Evolutionary conservation across 2,797 vertebrate species (phyloP), one percentile per base, ranked within the genome.

Genomic region (Zonotrichia albicollis): DNA sequence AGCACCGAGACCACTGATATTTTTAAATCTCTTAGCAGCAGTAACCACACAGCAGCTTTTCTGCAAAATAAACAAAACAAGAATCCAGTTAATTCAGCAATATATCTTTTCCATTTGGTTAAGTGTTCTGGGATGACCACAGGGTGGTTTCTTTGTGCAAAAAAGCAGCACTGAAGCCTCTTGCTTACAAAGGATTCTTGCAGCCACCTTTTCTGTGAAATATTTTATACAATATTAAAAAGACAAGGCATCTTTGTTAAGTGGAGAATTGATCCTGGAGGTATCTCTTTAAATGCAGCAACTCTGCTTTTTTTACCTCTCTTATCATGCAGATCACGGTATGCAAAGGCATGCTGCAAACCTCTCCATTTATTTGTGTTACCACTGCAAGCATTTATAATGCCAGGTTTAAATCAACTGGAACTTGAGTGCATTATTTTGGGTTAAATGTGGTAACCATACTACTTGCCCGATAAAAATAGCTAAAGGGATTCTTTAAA

Each of bases 21-120:
- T 96, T 97, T 97, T 94, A 96, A 97, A 97, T 94, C 94, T 96
- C 95, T 95, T 97, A 96, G 96, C 97, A 97, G 97, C 97, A 97
- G 98, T 97, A 96, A 98, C 95, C 96, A 81, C 97, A 98, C 90
- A 96, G 97, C 97, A 97, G 96, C 97, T 97, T 97, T 98, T 98
- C 98, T 99, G 95, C 70, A 97, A 97, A 97, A 81, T 55, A 97
- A 97, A 97, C 97, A 95, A 95, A 97, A 96, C 89, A 96, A 92
- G 83, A 97, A 96, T 96, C 94, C 95, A 95, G 92, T 98, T 97
- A 96, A 97, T 97, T 96, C 96, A 97, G 92, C 96, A 97, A 90
- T 97, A 92, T 92, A 94, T 84, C 96, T 95, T 97, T 97, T 97
- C 96, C 95, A 96, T 96, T 94, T 94, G 94, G 91, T 96, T 96